A percentile compares a stretch with the other conserved stretches of the same genome.
Evolutionary conservation across 1,140 invertebrate genomes (phyloP).

Genomic region (Meloidogyne chitwoodi): DNA sequence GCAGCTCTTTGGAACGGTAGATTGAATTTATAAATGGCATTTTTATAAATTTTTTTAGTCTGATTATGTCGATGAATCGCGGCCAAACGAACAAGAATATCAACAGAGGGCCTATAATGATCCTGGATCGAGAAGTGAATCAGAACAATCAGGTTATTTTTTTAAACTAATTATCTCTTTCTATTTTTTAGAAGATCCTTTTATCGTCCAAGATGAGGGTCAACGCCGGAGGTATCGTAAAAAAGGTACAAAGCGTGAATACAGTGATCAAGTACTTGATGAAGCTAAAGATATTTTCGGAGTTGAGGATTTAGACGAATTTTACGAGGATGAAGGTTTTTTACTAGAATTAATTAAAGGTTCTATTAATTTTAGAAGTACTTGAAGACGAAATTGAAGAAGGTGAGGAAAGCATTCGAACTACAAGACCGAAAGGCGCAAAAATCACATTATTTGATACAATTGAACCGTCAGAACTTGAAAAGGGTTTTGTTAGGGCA

Average conservation of each 20-base stretch:
- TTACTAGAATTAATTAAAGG: not conserved
- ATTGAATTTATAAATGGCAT: not conserved
- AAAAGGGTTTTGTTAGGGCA: conserved; percentile 89
- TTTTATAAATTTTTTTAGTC: not conserved
- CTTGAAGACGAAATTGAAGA: conserved; percentile 33
- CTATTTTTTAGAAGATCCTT: conserved; percentile 35
- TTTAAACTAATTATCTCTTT: not conserved
- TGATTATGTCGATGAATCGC: conserved; percentile 15
- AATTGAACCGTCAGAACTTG: conserved; percentile 93
- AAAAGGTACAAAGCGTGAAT: conserved; percentile 14
- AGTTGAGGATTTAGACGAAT: conserved; percentile 33
- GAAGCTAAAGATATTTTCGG: conserved; percentile 99
- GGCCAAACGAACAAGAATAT: conserved; percentile 23
- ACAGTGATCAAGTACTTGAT: conserved; percentile 73
- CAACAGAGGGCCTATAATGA: conserved; percentile 57
- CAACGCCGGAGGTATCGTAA: conserved; percentile 12
- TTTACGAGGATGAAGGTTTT: conserved; percentile 34
- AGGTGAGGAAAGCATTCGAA: conserved; percentile 51
- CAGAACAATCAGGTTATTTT: conserved; percentile 65
- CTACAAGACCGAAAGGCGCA: conserved; percentile 8
- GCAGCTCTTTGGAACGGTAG: conserved; percentile 65
- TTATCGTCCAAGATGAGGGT: conserved; percentile 48
- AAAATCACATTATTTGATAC: conserved; percentile 71
- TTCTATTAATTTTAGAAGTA: conserved; percentile 14
- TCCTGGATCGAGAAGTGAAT: conserved; percentile 51